Evolutionary conservation across 37 sponge, comb jelly and placozoan species (phyloP), one percentile per base, ranked within the genome.

Genomic region (Hormiphora californensis): DNA sequence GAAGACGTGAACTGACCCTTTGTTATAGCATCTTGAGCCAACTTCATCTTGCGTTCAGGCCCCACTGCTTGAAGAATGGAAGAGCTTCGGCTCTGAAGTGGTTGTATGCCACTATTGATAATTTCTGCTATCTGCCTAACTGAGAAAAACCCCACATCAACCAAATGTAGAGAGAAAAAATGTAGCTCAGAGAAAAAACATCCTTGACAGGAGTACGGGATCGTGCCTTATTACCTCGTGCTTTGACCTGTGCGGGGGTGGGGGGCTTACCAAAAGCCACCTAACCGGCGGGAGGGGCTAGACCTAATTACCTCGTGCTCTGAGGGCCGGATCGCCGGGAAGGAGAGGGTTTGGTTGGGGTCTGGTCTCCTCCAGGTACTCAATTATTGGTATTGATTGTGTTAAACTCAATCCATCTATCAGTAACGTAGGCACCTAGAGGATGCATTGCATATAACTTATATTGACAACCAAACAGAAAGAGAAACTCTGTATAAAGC

Each of bases 11-110:
- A 30, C 15, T 7, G 31, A 73, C 99, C 99, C 63, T 61, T 40
- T 54, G 92, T 90, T 30, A 97, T 94, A 94, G 95, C 94, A 67
- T 94, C 86, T 39, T 93, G 91, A 11, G 94, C 99, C 99, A 95
- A 97, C 54, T 93, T 91, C 4, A 57, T 88, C 59, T 94, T 97
- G 86, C 89, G 91, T 65, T 96, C 93, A 53, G 63, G 65, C 4
- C 98, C 98, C 41, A 97, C 95, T 85, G 92, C 93, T 86, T 92
- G 78, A 36, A 97, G 73, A 54, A 97, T 92, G 32, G 87, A 49
- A 0, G 94, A 88, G 57, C 94, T 97, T 93, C 94, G n/a, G n/a
- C n/a, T n/a, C n/a, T n/a, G 86, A 1, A 86, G 40, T 23, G 86
- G 86, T 19, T 86, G 86, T 21, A 86, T 86, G 22, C 86, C 86